A percentile compares a stretch with the other conserved stretches of the same genome.
phyloP scores from a whole-genome alignment of 2,888 invertebrate genomes.

The Lasioglossum zephyrum region DNA sequence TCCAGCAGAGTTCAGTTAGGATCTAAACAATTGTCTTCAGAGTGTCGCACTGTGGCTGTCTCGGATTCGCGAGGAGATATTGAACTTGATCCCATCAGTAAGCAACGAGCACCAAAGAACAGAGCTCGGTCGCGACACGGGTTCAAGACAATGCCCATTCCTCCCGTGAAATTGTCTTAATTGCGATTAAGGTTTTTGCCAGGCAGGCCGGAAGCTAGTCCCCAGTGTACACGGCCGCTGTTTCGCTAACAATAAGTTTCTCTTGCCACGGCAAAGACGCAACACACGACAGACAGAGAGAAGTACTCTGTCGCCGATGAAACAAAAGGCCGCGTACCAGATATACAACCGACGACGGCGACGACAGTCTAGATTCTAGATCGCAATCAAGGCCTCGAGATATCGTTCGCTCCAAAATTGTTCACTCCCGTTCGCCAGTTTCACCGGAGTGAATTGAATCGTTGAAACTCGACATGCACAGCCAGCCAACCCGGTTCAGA shows the following conservation, averaged over 20 bases:
- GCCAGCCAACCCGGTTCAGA: neutral
- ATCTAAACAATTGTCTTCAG: neutral
- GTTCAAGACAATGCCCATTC: slow-evolving; percentile 78
- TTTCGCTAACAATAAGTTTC: slow-evolving; percentile 52
- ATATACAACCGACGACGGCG: neutral
- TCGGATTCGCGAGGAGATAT: neutral
- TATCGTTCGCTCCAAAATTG: slow-evolving; percentile 11
- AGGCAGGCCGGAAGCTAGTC: slow-evolving; percentile 57
- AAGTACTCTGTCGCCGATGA: neutral
- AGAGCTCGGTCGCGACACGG: slow-evolving; percentile 45
- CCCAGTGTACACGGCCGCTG: slow-evolving; percentile 27
- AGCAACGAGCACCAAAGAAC: neutral
- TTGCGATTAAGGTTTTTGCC: slow-evolving; percentile 75
- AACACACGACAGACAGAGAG: slow-evolving; percentile 1
- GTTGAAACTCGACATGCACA: slow-evolving; percentile 9
- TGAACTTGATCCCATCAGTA: slow-evolving; percentile 9
- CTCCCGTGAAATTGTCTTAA: slow-evolving; percentile 77
- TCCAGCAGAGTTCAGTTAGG: no score
- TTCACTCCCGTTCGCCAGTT: slow-evolving; percentile 16
- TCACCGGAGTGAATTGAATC: slow-evolving; percentile 23
- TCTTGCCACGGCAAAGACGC: slow-evolving; percentile 20
- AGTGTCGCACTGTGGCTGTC: neutral
- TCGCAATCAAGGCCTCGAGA: slow-evolving; percentile 25
- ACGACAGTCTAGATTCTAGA: slow-evolving; percentile 26
- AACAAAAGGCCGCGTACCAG: slow-evolving; percentile 1